Base-by-base conservation (phyloP, 1,140 invertebrate genomes). In the Neoseiulus cucumeris region DNA sequence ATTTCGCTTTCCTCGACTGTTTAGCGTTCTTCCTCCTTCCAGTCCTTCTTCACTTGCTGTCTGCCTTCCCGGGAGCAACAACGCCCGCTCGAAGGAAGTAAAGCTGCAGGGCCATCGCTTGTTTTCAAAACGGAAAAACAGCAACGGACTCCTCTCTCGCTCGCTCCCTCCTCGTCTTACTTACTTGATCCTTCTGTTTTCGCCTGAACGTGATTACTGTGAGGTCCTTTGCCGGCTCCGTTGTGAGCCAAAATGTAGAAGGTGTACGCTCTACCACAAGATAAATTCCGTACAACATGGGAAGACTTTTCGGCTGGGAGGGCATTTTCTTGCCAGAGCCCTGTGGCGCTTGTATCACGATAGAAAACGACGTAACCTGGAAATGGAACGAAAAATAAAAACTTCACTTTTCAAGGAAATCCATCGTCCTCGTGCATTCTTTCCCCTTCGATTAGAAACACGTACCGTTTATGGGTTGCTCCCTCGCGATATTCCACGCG, bases 131-230 rank as follows among this genome's bases (percentile, higher is more conserved):
- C n/a, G n/a, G n/a, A n/a, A n/a, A n/a, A n/a, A n/a, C n/a, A n/a
- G n/a, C n/a, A n/a, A n/a, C n/a, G n/a, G n/a, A n/a, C n/a, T n/a
- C n/a, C n/a, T n/a, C n/a, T n/a, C n/a, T n/a, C n/a, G n/a, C 9
- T 39, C 33, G 4, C 33, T 4, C 9, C 33, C 9, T 39, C 33
- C 33, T 59, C 22, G 22, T 33, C 20, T 42, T 44, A 81, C 83
- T 83, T 82, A 93, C 91, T 89, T 81, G 89, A 87, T 83, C 94
- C 90, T 74, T 91, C 89, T 45, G 92, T 97, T 68, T 88, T 92
- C 70, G 91, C 86, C 69, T 87, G 83, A 20, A 86, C 85, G 0
- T 91, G 84, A 25, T 83, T 80, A 71, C 89, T 93, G 0, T 87
- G 84, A 42, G 85, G 82, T 64, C 93, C 89, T 69, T 89, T 80